Percentiles rank a stretch among this genome's conserved stretches.
Conservation (phyloP, 2,888 invertebrate species). For the Pardosa pseudoannulata region DNA sequence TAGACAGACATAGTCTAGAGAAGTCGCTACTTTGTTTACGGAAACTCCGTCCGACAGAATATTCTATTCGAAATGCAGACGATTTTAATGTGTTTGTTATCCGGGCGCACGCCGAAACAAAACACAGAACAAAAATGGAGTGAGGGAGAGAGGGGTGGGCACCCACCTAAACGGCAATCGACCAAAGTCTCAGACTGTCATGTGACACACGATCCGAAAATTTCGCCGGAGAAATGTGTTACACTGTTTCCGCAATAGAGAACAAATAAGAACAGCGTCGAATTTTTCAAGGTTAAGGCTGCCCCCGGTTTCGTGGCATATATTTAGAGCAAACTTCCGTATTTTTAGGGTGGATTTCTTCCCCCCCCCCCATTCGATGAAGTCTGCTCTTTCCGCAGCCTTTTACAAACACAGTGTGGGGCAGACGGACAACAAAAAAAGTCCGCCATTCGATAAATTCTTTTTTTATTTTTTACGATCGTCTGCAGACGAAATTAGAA, state of each 20-base stretch:
- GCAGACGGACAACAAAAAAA: too few relatives aligned
- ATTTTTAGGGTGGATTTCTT: too few relatives aligned
- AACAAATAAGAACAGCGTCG: neutral
- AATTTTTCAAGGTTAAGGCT: neutral
- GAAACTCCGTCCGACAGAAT: slow-evolving; percentile 30
- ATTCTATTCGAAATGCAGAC: slow-evolving; percentile 13
- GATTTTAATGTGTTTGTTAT: slow-evolving; percentile 14
- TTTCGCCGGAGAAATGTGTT: neutral
- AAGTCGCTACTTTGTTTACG: slow-evolving; percentile 56
- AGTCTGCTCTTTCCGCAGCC: too few relatives aligned
- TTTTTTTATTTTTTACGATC: too few relatives aligned
- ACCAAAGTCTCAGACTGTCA: neutral
- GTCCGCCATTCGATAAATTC: too few relatives aligned
- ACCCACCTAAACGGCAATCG: slow-evolving; percentile 12
- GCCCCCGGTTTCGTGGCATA: too few relatives aligned
- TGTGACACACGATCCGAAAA: neutral
- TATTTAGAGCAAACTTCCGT: too few relatives aligned
- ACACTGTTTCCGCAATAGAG: neutral
- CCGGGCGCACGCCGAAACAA: neutral
- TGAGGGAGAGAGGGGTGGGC: neutral
- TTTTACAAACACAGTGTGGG: too few relatives aligned
- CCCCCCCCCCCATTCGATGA: too few relatives aligned
- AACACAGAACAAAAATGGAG: too few relatives aligned
- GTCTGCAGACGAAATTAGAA: too few relatives aligned
- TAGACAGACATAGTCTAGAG: slow-evolving; percentile 40